Evolutionary conservation across 1,140 invertebrate genomes (phyloP), one percentile per base, ranked within the genome.

Genomic region (Heliconius congener): DNA sequence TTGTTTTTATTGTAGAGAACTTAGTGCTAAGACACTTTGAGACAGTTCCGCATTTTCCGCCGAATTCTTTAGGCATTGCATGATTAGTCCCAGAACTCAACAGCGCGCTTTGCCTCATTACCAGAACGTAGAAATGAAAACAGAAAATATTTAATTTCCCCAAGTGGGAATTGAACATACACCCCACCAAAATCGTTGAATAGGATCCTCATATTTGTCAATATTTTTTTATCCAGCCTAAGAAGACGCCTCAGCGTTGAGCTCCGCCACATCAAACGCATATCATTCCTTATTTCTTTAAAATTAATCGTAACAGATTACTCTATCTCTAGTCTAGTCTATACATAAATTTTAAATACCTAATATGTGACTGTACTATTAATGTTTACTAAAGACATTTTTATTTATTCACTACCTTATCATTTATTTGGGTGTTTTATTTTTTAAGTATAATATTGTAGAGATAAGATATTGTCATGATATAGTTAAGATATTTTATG

Each of bases 331-430:
- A 42, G 2, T 42, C 11, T 42, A 42, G 39, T 9, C 39, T 46
- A 9, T 57, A 57, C 0, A 23, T 23, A 57, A 23, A 8, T 57
- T n/a, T 5, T n/a, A 6, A n/a, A 6, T 57, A 34, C 5, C 34
- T 34, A 19, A 57, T 23, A 9, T 57, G 9, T 70, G 72, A 77
- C 71, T 70, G 16, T 23, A 60, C 19, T n/a, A 66, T 70, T 71
- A 71, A 78, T 76, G 71, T 82, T 55, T 77, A 76, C 77, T 80
- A 80, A 80, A 80, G n/a, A 80, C 71, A 71, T 76, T 80, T 79
- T 66, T 80, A 80, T 80, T 80, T 80, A 80, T 55, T 72, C 27
- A 72, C 37, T 34, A 50, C 5, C 23, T 23, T 23, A 77, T 71
- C 71, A 77, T 46, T 50, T 72, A 57, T 77, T 77, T 77, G 30